Base-by-base conservation (phyloP, 2,888 invertebrate species). In the Plagiodera versicolora region DNA sequence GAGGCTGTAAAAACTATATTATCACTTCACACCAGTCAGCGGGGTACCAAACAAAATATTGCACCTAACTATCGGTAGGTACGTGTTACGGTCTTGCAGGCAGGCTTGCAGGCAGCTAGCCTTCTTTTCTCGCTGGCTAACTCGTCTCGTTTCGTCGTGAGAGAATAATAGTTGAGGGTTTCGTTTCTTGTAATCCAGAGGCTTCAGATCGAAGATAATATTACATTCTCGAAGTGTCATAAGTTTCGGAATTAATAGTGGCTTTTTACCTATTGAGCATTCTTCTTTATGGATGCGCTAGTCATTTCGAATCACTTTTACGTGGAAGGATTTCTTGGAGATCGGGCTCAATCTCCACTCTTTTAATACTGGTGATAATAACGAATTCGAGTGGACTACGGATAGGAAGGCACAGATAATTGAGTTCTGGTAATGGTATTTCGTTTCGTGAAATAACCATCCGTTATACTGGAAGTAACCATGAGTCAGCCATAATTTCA, bases 1-100 rank as follows among this genome's bases (percentile, higher is more conserved):
- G 70, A 71, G 47, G 58, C 75, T 72, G 74, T 76, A 77, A 78
- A 77, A 77, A 77, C 77, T 77, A 77, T 77, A 77, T 78, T 77
- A 78, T 77, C 78, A 77, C 77, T 75, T 77, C 75, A 72, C 73
- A 69, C 73, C 64, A 64, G 68, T 58, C 77, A 70, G 72, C 77
- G 70, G 77, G 77, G 72, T 74, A 73, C 51, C 70, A 32, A 68
- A 75, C 76, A 73, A 77, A 77, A 77, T 77, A 77, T 77, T 64
- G 59, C 61, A 59, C 58, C 61, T 61, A 59, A 56, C 56, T 47
- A n/a, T 39, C 48, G 16, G 56, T 58, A 62, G 16, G 56, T 58
- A 62, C 58, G 58, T 62, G 62, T 58, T 62, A 52, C 51, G 32
- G n/a, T n/a, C n/a, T n/a, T n/a, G n/a, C n/a, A n/a, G n/a, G n/a